Evolutionary conservation across 2,888 invertebrate genomes (phyloP).

Genomic region (Eupithecia inturbata): DNA sequence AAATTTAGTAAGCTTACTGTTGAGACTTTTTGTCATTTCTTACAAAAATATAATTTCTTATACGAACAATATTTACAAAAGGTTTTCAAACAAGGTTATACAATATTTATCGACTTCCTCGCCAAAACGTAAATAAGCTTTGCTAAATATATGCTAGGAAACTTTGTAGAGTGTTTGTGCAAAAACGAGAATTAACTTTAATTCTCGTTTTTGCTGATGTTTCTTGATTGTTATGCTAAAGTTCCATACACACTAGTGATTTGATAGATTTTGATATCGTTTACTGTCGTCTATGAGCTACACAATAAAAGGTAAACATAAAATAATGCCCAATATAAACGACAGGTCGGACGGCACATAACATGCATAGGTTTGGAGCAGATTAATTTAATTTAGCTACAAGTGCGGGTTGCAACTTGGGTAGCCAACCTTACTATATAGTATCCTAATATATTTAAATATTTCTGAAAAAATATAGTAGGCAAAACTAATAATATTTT

Average conservation of each 20-base stretch:
- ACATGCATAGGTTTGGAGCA: too few relatives aligned
- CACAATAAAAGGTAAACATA: background rate
- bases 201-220: conserved; percentile 31
- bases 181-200: too few relatives aligned
- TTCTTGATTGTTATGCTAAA: conserved; percentile 37
- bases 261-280: background rate
- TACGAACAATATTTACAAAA: conserved; percentile 38
- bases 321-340: background rate
- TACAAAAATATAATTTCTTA: conserved; percentile 41
- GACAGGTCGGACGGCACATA: background rate
- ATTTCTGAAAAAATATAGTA: too few relatives aligned
- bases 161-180: conserved; percentile 37
- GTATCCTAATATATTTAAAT: too few relatives aligned
- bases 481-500: too few relatives aligned
- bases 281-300: background rate
- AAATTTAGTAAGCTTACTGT: conserved; percentile 6
- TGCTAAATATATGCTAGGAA: conserved; percentile 18
- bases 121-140: conserved; percentile 39
- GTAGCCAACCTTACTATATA: too few relatives aligned
- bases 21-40: conserved; percentile 41
- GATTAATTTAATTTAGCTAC: too few relatives aligned
- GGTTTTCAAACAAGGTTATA: conserved; percentile 30
- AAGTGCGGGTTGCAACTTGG: background rate
- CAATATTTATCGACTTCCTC: conserved; percentile 36
- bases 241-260: conserved; percentile 16